These are phyloP conservation scores for Melangyna quadrimaculata DNA, from an alignment of 2,888 invertebrate species.

Conservation along the genomic window DNA sequence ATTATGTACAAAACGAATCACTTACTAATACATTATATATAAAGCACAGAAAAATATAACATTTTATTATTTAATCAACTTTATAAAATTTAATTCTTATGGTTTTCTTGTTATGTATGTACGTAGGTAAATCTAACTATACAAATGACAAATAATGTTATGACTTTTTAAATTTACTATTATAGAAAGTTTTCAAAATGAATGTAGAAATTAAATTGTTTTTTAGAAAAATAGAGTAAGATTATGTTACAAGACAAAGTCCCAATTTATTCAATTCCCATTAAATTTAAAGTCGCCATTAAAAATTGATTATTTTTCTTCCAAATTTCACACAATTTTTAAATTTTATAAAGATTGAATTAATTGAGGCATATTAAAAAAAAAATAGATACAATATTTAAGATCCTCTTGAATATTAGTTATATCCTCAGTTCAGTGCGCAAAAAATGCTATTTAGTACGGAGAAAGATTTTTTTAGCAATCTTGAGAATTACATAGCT, in stretches of 20 bases:
- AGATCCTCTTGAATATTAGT: too few species aligned
- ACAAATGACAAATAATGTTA: conserved; percentile 33
- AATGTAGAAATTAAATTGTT: background rate
- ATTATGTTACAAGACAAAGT: background rate
- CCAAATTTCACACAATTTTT: too few species aligned
- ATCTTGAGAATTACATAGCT: too few species aligned
- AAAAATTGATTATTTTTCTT: too few species aligned
- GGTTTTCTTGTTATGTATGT: background rate
- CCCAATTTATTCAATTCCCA: too few species aligned
- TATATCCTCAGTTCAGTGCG: too few species aligned
- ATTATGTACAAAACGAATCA: conserved; percentile 57
- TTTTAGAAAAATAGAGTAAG: background rate
- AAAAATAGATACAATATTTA: too few species aligned
- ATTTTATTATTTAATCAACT: background rate
- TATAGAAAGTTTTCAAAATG: background rate
- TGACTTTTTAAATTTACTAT: background rate
- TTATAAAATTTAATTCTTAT: background rate
- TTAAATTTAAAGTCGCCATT: too few species aligned
- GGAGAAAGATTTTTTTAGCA: too few species aligned
- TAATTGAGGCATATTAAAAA: too few species aligned
- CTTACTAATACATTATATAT: conserved; percentile 17
- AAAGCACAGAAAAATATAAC: background rate
- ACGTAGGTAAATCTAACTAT: conserved; percentile 43
- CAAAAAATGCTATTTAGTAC: too few species aligned
- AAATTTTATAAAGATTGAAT: too few species aligned